Percentiles rank a stretch among this genome's conserved stretches.
Conservation (phyloP, 2,888 invertebrate genomes). For the Thymelicus lineola region DNA sequence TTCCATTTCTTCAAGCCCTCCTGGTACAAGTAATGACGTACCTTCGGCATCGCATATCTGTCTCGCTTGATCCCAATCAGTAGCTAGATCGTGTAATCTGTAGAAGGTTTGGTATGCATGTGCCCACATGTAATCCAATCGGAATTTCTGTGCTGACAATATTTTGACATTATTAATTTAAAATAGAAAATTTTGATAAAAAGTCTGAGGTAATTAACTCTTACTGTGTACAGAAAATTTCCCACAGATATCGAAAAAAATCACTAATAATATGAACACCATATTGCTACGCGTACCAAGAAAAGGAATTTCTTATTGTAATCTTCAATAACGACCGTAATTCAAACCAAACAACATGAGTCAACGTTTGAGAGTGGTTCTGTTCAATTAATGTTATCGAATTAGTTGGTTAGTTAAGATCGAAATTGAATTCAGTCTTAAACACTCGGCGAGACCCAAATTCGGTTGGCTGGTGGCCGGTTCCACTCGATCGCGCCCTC, state of each 20-base stretch:
- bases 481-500: conserved; percentile 64
- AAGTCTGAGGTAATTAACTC: neutral
- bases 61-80: conserved; percentile 58
- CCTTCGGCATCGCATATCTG: conserved; percentile 63
- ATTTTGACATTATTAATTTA: neutral
- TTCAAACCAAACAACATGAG: conserved; percentile 28
- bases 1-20: conserved; percentile 58
- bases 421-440: conserved; percentile 48
- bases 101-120: conserved; percentile 59
- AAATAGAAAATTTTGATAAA: too few species aligned
- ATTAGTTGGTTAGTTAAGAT: conserved; percentile 39
- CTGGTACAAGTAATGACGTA: conserved; percentile 56
- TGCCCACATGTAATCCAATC: conserved; percentile 63
- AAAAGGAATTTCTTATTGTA: conserved; percentile 17
- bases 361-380: conserved; percentile 27
- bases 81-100: conserved; percentile 58
- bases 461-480: conserved; percentile 69
- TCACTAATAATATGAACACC: conserved; percentile 3
- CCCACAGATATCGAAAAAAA: conserved; percentile 2
- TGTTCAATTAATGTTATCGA: conserved; percentile 36
- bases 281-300: neutral
- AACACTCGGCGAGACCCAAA: conserved; percentile 51
- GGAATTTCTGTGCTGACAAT: conserved; percentile 57
- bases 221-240: conserved; percentile 20
- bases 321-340: conserved; percentile 10